These are phyloP conservation scores for Lutjanus erythropterus DNA, from an alignment of 2,113 vertebrate species.

Conservation along the genomic window DNA sequence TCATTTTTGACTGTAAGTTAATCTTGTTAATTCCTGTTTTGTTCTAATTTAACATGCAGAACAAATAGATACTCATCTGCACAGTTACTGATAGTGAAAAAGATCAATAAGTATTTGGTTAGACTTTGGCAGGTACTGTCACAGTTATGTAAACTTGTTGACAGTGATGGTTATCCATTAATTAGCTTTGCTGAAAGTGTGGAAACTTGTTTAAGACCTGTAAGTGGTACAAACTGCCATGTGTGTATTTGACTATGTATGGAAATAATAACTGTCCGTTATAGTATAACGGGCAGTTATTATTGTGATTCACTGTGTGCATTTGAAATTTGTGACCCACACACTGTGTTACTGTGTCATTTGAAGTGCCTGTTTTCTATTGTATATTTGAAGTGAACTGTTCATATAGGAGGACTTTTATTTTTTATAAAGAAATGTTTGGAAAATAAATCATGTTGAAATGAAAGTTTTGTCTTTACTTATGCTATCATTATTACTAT, in stretches of 20 bases:
- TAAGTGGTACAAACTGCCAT: background rate
- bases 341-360: background rate
- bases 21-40: background rate
- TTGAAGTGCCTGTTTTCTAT: slow-evolving; percentile 2
- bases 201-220: background rate
- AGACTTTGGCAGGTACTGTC: background rate
- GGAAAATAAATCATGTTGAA: slow-evolving; percentile 24
- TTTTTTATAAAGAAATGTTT: slow-evolving; percentile 27
- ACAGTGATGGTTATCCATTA: slow-evolving; percentile 19
- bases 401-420: slow-evolving; percentile 28
- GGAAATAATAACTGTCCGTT: background rate
- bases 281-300: too few species aligned
- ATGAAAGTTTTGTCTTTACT: background rate
- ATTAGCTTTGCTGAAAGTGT: background rate
- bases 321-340: background rate
- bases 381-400: slow-evolving; percentile 33
- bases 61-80: background rate
- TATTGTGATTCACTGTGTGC: slow-evolving; percentile 12
- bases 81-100: background rate
- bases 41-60: background rate
- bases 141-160: slow-evolving; percentile 5
- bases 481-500: background rate
- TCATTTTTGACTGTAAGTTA: background rate
- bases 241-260: background rate
- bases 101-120: background rate